Evolutionary conservation across 1,140 invertebrate genomes (phyloP).

Genomic region (Drosophila prosaltans): DNA sequence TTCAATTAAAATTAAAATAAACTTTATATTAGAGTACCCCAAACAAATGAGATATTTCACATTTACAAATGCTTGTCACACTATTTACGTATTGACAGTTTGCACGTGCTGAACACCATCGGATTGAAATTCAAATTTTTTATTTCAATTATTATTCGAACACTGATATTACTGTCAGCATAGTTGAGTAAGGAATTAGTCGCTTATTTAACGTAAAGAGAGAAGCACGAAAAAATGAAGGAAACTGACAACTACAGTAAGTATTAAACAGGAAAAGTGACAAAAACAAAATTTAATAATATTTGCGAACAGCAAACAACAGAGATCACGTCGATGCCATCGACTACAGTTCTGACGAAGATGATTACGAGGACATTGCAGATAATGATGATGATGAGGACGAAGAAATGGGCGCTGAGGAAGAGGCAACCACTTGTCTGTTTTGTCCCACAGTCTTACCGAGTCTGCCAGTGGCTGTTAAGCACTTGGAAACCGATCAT

Average conservation of each 20-base stretch:
- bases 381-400: conserved; percentile 51
- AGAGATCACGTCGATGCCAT: conserved; percentile 3
- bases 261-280: background rate
- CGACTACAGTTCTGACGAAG: conserved; percentile 53
- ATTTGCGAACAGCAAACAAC: conserved; percentile 8
- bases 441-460: conserved; percentile 85
- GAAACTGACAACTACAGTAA: conserved; percentile 43
- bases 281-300: background rate
- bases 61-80: conserved; percentile 29
- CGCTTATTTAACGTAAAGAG: background rate
- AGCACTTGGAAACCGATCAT: conserved; percentile 86
- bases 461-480: conserved; percentile 84
- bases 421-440: conserved; percentile 83
- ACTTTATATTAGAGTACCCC: background rate
- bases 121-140: conserved; percentile 23
- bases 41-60: background rate
- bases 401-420: conserved; percentile 53
- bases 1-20: too few relatives aligned
- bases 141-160: background rate
- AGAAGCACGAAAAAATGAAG: conserved; percentile 45
- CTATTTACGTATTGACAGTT: conserved; percentile 2
- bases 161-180: background rate
- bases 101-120: conserved; percentile 33
- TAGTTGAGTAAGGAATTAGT: background rate
- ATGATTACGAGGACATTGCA: conserved; percentile 62